phyloP scores from a whole-genome alignment of 2,888 invertebrate genomes.

The Rhogogaster chlorosoma region DNA sequence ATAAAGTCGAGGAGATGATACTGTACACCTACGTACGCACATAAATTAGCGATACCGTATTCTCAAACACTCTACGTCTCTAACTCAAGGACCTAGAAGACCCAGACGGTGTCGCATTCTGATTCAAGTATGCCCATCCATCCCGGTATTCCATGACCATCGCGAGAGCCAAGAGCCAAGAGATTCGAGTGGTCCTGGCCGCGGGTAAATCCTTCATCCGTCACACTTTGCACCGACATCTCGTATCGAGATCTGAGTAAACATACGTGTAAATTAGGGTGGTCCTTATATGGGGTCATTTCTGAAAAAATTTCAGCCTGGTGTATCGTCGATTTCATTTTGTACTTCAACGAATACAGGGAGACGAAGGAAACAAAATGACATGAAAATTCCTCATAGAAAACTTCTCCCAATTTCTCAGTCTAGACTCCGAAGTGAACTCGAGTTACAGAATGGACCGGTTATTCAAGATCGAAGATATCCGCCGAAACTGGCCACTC shows the following conservation, averaged over 20 bases:
- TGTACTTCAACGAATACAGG: too few species aligned
- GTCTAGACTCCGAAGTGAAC: too few species aligned
- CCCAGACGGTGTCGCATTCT: conserved; percentile 12
- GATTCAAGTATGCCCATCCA: conserved; percentile 1
- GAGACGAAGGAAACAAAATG: too few species aligned
- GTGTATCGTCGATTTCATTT: too few species aligned
- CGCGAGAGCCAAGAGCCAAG: background rate
- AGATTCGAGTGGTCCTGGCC: background rate
- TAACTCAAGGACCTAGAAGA: background rate
- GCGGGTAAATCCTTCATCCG: background rate
- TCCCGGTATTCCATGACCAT: background rate
- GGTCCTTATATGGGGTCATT: too few species aligned
- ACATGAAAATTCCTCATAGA: too few species aligned
- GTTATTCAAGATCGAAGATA: too few species aligned
- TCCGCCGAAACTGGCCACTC: too few species aligned
- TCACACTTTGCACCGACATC: background rate
- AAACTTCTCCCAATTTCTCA: too few species aligned
- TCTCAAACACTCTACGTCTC: background rate
- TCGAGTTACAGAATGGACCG: too few species aligned
- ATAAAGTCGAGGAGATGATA: background rate
- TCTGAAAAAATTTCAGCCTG: too few species aligned
- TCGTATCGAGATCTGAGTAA: background rate
- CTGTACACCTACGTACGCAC: conserved; percentile 58
- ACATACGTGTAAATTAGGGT: too few species aligned
- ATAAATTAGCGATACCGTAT: conserved; percentile 64